These are phyloP conservation scores for Subanguina moxae DNA, from an alignment of 1,140 invertebrate genomes.

Conservation along the genomic window DNA sequence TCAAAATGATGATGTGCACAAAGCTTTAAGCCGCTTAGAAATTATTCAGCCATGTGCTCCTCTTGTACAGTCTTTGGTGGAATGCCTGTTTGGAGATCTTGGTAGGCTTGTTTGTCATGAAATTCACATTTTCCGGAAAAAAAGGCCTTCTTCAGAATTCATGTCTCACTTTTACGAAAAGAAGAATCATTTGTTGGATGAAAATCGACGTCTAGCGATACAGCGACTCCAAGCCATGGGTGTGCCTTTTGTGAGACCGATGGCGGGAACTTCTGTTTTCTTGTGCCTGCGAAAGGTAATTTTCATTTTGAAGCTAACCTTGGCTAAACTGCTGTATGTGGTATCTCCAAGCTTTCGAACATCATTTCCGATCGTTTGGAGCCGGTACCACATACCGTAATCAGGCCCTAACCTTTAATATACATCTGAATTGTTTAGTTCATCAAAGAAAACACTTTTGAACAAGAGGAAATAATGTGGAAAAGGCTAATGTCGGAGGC, in stretches of 20 bases:
- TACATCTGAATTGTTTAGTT: conserved; percentile 10
- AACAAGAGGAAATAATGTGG: conserved; percentile 29
- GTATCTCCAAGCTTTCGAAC: too few species aligned
- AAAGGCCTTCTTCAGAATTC: conserved; percentile 30
- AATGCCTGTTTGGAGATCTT: conserved; percentile 19
- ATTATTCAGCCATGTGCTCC: conserved; percentile 36
- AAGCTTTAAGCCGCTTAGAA: conserved; percentile 33
- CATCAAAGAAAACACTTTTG: conserved; percentile 19
- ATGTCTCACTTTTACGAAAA: conserved; percentile 16
- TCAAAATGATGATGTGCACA: conserved; percentile 34
- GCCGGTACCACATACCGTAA: too few species aligned
- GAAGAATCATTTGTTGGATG: conserved; percentile 24
- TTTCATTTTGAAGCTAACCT: neutral
- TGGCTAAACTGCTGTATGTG: too few species aligned
- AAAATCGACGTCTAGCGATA: conserved; percentile 20
- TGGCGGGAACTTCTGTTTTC: conserved; percentile 21
- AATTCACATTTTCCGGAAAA: neutral
- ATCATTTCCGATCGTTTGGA: too few species aligned
- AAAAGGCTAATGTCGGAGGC: conserved; percentile 28
- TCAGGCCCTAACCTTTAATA: neutral
- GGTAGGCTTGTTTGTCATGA: conserved; percentile 24
- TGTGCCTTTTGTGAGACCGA: conserved; percentile 9
- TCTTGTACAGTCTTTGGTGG: conserved; percentile 32
- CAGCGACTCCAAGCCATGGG: conserved; percentile 18
- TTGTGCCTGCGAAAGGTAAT: conserved; percentile 8